Evolutionary conservation across 2,113 vertebrate genomes (phyloP).

Genomic region (Pyxicephalus adspersus): DNA sequence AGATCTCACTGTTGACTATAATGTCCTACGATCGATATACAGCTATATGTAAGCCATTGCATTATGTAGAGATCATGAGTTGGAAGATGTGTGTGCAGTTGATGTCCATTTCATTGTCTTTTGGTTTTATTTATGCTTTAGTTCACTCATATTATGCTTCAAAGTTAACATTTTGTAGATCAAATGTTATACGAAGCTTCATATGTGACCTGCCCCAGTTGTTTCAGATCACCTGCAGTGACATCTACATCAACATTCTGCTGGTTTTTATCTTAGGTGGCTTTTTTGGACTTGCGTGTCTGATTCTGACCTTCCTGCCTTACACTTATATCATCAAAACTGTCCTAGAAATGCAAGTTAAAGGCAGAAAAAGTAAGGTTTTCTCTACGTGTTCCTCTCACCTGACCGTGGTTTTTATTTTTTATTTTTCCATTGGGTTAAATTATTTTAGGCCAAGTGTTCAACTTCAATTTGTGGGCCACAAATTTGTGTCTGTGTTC

Average conservation of each 20-base stretch:
- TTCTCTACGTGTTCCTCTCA: conserved; percentile 2
- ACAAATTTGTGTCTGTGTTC: background rate
- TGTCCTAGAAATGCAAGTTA: background rate
- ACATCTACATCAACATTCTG: background rate
- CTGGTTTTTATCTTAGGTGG: background rate
- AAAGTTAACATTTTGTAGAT: background rate
- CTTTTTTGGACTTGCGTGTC: background rate
- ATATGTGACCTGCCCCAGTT: too few relatives aligned
- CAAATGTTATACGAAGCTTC: too few relatives aligned
- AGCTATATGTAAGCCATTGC: background rate
- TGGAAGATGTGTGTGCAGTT: background rate
- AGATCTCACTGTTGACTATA: too few relatives aligned
- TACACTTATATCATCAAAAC: background rate
- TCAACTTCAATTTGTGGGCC: background rate
- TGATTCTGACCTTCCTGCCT: background rate
- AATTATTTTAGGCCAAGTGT: background rate
- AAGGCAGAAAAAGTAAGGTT: background rate
- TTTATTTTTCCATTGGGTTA: background rate
- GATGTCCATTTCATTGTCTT: background rate
- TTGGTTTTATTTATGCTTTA: background rate
- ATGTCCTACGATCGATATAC: too few relatives aligned
- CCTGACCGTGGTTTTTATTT: background rate
- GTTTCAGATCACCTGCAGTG: background rate
- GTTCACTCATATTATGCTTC: background rate
- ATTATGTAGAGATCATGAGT: background rate